Evolutionary conservation across 2,888 invertebrate species (phyloP), one percentile per base, ranked within the genome.

Genomic region (Euplagia quadripunctaria): DNA sequence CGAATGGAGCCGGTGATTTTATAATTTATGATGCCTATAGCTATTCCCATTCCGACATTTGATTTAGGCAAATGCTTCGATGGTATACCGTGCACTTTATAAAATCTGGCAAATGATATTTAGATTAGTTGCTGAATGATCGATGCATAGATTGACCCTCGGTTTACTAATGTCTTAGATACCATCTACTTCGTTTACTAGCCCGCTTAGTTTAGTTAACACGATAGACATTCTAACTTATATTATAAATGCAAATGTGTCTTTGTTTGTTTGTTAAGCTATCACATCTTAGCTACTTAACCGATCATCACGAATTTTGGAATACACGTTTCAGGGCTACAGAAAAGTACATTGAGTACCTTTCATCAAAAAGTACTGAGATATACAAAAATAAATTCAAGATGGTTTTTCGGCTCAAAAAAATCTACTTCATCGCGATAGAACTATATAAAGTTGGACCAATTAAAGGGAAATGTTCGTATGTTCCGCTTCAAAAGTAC

Each of bases 31-130:
- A 64, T 9, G 16, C 41, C 46, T 69, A 49, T 41, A 46, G 63
- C 61, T 63, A 49, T 70, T 63, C 41, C 49, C 41, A 70, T 49
- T 12, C 51, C 49, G 31, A 63, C n/a, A 49, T 70, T 70, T 41
- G 51, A 49, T 63, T 49, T 6, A 49, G 41, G 69, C 41, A 12
- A 41, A 7, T 55, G 66, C 51, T 16, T 49, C 1, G 7, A 6
- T 9, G 16, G 20, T 4, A 12, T 6, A 5, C 52, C 16, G n/a
- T 51, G 31, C 41, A n/a, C 17, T 52, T 55, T 41, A 16, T 66
- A 49, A 20, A 49, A 66, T 16, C 20, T 66, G 5, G 16, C n/a
- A 5, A 41, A 8, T 52, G 67, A 64, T 42, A 17, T 52, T 12
- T 12, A 20, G 52, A 46, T n/a, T 42, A 55, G 12, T 12, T 42